Conservation (phyloP, 2,888 invertebrate species). For the Nineta flava region DNA sequence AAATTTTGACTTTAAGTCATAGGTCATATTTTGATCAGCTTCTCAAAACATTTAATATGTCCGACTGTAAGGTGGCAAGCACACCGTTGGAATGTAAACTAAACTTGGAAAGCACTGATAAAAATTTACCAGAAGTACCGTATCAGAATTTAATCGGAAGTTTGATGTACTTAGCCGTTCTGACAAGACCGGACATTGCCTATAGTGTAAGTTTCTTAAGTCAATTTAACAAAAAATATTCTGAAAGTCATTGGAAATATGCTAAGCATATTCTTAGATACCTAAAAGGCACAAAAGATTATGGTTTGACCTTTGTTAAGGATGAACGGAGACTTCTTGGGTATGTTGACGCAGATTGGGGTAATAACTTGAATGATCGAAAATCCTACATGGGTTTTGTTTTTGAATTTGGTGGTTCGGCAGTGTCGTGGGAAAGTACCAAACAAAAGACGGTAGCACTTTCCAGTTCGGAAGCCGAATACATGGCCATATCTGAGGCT, state of each 20-base stretch:
- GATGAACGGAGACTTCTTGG: neutral
- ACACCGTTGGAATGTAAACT: conserved; percentile 12
- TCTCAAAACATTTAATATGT: conserved; percentile 10
- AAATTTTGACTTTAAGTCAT: conserved; percentile 10
- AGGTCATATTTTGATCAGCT: conserved; percentile 11
- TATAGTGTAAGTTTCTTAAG: conserved; percentile 7
- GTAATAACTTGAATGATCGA: conserved; percentile 12
- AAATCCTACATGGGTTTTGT: conserved; percentile 12
- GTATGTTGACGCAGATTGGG: neutral
- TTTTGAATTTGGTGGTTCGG: conserved; percentile 14
- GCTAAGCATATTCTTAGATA: conserved; percentile 11
- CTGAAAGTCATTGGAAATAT: conserved; percentile 7
- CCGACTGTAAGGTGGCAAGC: conserved; percentile 7
- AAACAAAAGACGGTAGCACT: conserved; percentile 12
- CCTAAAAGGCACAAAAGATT: conserved; percentile 8
- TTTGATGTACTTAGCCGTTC: conserved; percentile 10
- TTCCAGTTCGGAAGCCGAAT: conserved; percentile 14
- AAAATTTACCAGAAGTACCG: conserved; percentile 6
- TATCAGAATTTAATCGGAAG: conserved; percentile 12
- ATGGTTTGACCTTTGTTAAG: neutral
- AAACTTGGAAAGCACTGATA: conserved; percentile 10
- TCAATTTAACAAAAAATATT: conserved; percentile 3
- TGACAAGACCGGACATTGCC: conserved; percentile 12
- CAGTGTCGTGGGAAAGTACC: conserved; percentile 15
- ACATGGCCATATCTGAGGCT: conserved; percentile 8